Evolutionary conservation across 2,888 invertebrate species (phyloP), one percentile per base, ranked within the genome.

Genomic region (Epistrophe eligans): DNA sequence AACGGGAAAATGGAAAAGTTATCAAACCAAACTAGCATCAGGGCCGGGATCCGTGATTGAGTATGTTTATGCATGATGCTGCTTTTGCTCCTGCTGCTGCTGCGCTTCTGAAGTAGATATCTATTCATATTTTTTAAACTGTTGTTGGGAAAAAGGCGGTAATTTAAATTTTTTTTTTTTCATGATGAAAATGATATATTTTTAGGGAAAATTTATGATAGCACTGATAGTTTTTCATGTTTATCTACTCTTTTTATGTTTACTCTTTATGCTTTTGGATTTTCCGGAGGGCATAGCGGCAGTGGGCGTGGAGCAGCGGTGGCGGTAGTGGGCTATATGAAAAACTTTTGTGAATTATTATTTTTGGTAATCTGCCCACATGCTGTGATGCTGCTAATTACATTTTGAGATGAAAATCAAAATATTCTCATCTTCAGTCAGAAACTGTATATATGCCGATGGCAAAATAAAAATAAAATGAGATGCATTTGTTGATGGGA

Each of bases 351-450:
- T 62, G 85, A 76, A 82, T 76, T 87, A 66, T 83, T 83, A 83
- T 43, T 83, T 62, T 87, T 83, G 70, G 85, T 87, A 79, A 82
- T 87, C 82, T 74, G 83, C 82, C 57, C 83, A 87, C 79, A 85
- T 81, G 77, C 81, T 85, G 82, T 74, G 77, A 82, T 70, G 73
- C 73, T 85, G 85, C 85, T 85, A 85, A 85, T 85, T 85, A 85
- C 85, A 74, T 85, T 85, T 82, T 77, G 73, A 85, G 77, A 60
- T 77, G 84, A 72, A 77, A 81, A 77, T 77, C 73, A 67, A 72
- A 80, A 80, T 80, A 52, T 60, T 76, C 64, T 52, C 55, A 50
- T 76, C 45, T 55, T 40, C 28, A 15, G 43, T n/a, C n/a, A n/a
- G n/a, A n/a, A n/a, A 40, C 19, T 40, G 62, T 71, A 32, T 77